A percentile compares a stretch with the other conserved stretches of the same genome.
Conservation (phyloP, 1,140 invertebrate species). For the Diabrotica virgifera region DNA sequence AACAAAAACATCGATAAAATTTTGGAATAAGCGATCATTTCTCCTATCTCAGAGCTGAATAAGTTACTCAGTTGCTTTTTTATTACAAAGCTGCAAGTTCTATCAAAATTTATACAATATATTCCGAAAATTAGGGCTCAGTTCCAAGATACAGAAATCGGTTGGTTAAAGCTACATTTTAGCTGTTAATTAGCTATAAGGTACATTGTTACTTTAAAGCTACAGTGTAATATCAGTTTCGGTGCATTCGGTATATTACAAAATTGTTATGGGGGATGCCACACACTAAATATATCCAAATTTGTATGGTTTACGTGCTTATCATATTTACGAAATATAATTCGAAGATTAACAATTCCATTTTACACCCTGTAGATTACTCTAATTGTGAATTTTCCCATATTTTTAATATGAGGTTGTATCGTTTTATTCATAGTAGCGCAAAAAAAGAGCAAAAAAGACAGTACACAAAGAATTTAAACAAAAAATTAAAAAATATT, state of each 20-base stretch:
- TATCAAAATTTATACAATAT: background rate
- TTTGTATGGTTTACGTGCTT: background rate
- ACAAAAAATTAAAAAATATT: too few relatives aligned
- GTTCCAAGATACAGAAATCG: slow-evolving; percentile 16
- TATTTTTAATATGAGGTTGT: too few relatives aligned
- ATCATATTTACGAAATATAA: too few relatives aligned
- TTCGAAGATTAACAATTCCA: too few relatives aligned
- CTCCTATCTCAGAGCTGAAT: slow-evolving; percentile 11
- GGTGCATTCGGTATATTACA: slow-evolving; percentile 4
- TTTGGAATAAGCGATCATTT: slow-evolving; percentile 5
- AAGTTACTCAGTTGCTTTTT: background rate
- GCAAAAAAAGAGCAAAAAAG: too few relatives aligned
- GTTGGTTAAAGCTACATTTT: background rate
- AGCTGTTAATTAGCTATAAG: slow-evolving; percentile 11
- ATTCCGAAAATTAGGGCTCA: background rate
- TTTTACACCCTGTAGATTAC: too few relatives aligned
- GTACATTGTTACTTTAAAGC: slow-evolving; percentile 21
- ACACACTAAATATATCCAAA: background rate
- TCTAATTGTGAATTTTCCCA: too few relatives aligned
- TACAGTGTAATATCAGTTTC: slow-evolving; percentile 22
- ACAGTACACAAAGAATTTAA: too few relatives aligned
- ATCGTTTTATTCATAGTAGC: too few relatives aligned
- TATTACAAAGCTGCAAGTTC: background rate
- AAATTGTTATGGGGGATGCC: background rate
- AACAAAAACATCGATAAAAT: background rate